phyloP scores from a whole-genome alignment of 2,113 vertebrate species.

The Cygnus atratus region DNA sequence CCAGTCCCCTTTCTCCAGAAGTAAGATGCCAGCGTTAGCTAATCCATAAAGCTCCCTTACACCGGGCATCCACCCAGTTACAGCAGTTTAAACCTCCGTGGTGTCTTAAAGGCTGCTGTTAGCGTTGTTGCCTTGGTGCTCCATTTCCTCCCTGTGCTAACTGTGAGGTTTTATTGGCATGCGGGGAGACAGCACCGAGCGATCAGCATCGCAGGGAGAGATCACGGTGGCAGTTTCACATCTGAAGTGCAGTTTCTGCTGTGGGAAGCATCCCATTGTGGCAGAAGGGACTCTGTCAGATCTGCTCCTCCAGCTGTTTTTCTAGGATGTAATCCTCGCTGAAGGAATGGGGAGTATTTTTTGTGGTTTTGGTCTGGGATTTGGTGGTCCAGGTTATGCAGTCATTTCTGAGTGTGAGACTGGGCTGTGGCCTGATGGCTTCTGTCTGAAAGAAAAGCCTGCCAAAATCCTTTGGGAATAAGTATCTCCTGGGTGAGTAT shows the following conservation, averaged over 20 bases:
- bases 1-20: not conserved
- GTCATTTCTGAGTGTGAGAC: not conserved
- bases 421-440: not conserved
- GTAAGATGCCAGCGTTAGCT: constrained; percentile 15
- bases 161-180: not conserved
- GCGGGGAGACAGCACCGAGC: rapidly evolving
- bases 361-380: rapidly evolving
- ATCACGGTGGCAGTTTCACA: not conserved
- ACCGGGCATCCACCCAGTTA: constrained; percentile 5
- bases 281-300: not conserved
- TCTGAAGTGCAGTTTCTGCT: not conserved
- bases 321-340: not conserved
- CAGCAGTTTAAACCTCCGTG: not conserved
- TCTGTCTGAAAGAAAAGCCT: not conserved
- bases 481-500: not conserved
- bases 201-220: not conserved
- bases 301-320: not conserved
- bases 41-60: constrained; percentile 39
- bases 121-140: constrained; percentile 33
- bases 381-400: not conserved
- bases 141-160: not conserved
- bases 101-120: not conserved
- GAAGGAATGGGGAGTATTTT: not conserved
- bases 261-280: rapidly evolving
- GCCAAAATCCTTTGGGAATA: not conserved